Evolutionary conservation across 2,888 invertebrate species (phyloP).

Genomic region (Caenorhabditis uteleia): DNA sequence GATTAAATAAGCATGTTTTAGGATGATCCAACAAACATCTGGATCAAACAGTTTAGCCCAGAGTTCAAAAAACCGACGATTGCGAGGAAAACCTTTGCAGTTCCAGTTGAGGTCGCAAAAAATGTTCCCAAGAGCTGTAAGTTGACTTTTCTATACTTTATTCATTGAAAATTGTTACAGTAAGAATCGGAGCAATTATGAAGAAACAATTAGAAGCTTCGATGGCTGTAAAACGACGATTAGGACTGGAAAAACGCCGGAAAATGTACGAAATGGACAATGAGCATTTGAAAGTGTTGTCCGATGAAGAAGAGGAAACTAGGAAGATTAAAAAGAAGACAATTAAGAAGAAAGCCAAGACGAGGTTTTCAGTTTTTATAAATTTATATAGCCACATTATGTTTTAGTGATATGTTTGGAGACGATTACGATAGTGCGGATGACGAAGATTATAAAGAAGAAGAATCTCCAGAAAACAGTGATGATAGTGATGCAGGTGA

Average conservation of each 20-base stretch:
- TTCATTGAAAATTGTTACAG: slow-evolving; percentile 8
- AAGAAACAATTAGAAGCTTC: slow-evolving; percentile 29
- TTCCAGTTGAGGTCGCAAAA: slow-evolving; percentile 7
- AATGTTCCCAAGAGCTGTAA: slow-evolving; percentile 29
- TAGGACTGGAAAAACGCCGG: slow-evolving; percentile 30
- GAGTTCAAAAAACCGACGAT: slow-evolving; percentile 5
- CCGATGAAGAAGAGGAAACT: slow-evolving; percentile 31
- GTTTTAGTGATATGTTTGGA: not conserved
- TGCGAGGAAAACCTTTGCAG: slow-evolving; percentile 5
- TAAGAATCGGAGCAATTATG: slow-evolving; percentile 4
- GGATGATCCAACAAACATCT: slow-evolving; percentile 32
- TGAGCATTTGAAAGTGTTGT: slow-evolving; percentile 21
- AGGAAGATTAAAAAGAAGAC: slow-evolving; percentile 17
- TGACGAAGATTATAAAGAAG: slow-evolving; percentile 26
- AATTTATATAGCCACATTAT: not conserved
- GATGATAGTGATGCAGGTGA: not conserved
- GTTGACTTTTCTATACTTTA: slow-evolving; percentile 5
- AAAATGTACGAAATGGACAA: slow-evolving; percentile 41
- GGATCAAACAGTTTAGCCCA: slow-evolving; percentile 23
- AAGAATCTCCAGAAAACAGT: not conserved
- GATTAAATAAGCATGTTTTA: not conserved
- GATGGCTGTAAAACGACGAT: slow-evolving; percentile 23
- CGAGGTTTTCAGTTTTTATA: not conserved
- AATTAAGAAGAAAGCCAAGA: slow-evolving; percentile 11
- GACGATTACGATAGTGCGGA: slow-evolving; percentile 25